These are phyloP conservation scores for Corvus moneduloides DNA, from an alignment of 2,113 vertebrate species.

Conservation along the genomic window DNA sequence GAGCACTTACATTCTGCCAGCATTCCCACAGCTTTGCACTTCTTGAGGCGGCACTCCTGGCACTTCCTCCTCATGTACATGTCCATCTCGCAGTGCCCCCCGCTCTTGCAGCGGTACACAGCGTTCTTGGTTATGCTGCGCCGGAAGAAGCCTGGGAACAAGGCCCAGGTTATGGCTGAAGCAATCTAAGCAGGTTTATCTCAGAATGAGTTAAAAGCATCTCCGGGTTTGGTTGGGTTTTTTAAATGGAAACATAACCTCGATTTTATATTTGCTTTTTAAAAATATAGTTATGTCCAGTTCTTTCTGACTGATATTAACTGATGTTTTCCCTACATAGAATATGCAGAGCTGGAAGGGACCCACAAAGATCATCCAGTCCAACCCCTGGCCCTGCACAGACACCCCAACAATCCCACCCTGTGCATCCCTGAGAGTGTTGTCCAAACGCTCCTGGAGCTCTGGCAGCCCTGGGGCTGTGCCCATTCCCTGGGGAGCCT, in stretches of 20 bases:
- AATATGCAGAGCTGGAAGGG: background rate
- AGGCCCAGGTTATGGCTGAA: background rate
- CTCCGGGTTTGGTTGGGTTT: background rate
- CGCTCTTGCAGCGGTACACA: slow-evolving; percentile 91
- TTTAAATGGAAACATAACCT: background rate
- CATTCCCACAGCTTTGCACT: slow-evolving; percentile 93
- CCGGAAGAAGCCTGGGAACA: slow-evolving; percentile 84
- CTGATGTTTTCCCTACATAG: fast-evolving
- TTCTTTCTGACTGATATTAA: background rate
- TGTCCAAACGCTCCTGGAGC: background rate
- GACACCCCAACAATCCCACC: background rate
- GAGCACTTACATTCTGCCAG: slow-evolving; percentile 88
- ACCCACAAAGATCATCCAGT: too few relatives aligned
- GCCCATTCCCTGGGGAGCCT: background rate
- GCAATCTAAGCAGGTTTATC: background rate
- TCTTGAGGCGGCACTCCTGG: slow-evolving; percentile 92
- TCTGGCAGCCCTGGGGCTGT: background rate
- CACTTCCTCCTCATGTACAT: slow-evolving; percentile 97
- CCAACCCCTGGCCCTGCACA: background rate
- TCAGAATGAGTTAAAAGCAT: background rate
- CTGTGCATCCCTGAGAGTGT: fast-evolving
- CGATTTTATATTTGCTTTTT: background rate
- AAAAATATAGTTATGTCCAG: background rate
- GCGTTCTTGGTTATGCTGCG: slow-evolving; percentile 93
- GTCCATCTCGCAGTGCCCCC: slow-evolving; percentile 93